Conservation (phyloP, 1,140 invertebrate genomes). For the Scaptomyza hsui region DNA sequence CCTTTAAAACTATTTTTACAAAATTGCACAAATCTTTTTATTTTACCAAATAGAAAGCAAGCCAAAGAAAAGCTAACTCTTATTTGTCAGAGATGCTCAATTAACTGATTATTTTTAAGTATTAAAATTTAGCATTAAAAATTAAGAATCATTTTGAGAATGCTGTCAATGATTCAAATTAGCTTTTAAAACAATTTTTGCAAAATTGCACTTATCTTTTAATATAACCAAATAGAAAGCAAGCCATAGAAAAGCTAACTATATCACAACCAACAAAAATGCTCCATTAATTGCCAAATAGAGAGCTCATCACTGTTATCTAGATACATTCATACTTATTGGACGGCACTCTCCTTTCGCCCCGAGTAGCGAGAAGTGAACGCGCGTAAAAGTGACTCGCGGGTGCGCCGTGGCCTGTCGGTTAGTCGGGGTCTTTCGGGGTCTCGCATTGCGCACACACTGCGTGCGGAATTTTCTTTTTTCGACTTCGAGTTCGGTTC, state of each 20-base stretch:
- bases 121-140: too few species aligned
- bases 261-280: too few species aligned
- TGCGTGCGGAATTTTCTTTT: conserved; percentile 79
- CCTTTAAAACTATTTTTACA: too few species aligned
- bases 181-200: too few species aligned
- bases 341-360: conserved; percentile 43
- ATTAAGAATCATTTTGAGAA: too few species aligned
- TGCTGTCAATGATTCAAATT: too few species aligned
- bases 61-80: too few species aligned
- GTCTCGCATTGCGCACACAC: conserved; percentile 55
- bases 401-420: conserved; percentile 72
- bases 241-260: too few species aligned
- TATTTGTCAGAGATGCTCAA: conserved; percentile 37
- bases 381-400: conserved; percentile 73
- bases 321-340: conserved; percentile 68
- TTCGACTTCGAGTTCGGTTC: conserved; percentile 56
- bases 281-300: not conserved
- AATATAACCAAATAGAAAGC: too few species aligned
- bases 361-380: conserved; percentile 25
- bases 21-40: too few species aligned
- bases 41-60: too few species aligned
- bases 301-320: conserved; percentile 69
- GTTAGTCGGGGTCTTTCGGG: not conserved
- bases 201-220: too few species aligned
- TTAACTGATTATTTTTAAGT: conserved; percentile 16